phyloP scores from a whole-genome alignment of 2,888 invertebrate species.

The Drosophila histrio region DNA sequence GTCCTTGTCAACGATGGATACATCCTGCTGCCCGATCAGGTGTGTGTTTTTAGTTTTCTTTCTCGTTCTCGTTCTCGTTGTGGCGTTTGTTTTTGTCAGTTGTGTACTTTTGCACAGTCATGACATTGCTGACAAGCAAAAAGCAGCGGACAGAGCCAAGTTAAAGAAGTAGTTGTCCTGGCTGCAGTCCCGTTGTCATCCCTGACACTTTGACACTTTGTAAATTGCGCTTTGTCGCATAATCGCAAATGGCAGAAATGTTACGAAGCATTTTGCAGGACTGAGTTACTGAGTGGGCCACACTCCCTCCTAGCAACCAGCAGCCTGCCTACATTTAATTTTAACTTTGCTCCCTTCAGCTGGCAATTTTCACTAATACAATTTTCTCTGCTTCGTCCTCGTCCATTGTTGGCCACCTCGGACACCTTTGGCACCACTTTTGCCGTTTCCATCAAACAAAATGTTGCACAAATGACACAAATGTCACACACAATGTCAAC shows the following conservation, averaged over 20 bases:
- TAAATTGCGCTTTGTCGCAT: slow-evolving; percentile 76
- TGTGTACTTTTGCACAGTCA: slow-evolving; percentile 35
- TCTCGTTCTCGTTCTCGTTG: not conserved
- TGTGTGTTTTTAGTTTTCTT: slow-evolving; percentile 71
- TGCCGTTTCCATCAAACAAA: slow-evolving; percentile 74
- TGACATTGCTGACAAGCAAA: slow-evolving; percentile 52
- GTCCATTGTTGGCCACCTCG: slow-evolving; percentile 15
- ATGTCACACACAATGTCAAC: slow-evolving; percentile 72
- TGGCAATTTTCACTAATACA: slow-evolving; percentile 70
- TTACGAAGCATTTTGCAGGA: slow-evolving; percentile 69
- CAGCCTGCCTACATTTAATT: slow-evolving; percentile 58
- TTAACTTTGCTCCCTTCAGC: slow-evolving; percentile 61
- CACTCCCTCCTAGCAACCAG: not conserved
- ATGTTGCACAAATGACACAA: slow-evolving; percentile 72
- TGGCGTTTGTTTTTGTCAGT: slow-evolving; percentile 1
- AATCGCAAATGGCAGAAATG: slow-evolving; percentile 74
- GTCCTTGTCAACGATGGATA: slow-evolving; percentile 88
- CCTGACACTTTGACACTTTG: slow-evolving; percentile 82
- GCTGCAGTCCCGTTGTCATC: slow-evolving; percentile 45
- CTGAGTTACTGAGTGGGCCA: not conserved
- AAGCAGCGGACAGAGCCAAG: slow-evolving; percentile 7
- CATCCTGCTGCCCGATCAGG: slow-evolving; percentile 89
- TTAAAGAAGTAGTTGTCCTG: slow-evolving; percentile 38
- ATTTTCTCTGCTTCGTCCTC: slow-evolving; percentile 47
- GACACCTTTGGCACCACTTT: slow-evolving; percentile 34